A percentile compares a stretch with the other conserved stretches of the same genome.
These are phyloP conservation scores for Pteruthius melanotis DNA, from an alignment of 2,113 vertebrate species.

Conservation along the genomic window DNA sequence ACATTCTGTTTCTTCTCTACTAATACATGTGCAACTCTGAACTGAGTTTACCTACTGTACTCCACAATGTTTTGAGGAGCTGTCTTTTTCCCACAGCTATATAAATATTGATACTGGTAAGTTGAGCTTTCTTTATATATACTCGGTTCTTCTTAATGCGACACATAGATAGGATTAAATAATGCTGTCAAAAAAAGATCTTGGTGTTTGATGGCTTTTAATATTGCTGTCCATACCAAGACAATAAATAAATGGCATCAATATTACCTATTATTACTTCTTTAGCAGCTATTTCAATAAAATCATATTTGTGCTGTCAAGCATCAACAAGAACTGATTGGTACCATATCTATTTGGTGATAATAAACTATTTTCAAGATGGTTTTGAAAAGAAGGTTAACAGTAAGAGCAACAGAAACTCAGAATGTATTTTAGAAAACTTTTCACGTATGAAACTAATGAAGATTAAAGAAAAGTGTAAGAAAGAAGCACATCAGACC, in stretches of 20 bases:
- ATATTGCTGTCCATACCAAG: conserved; percentile 47
- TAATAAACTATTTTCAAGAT: conserved; percentile 22
- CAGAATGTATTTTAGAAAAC: conserved; percentile 19
- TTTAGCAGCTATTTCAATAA: conserved; percentile 59
- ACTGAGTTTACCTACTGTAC: not conserved
- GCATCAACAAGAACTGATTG: conserved; percentile 30
- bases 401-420: not conserved
- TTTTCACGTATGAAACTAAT: not conserved
- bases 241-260: conserved; percentile 61
- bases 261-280: conserved; percentile 48
- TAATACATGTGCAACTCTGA: not conserved
- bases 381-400: conserved; percentile 24
- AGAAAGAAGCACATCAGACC: not conserved
- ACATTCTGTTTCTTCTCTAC: not conserved
- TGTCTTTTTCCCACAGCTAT: not conserved
- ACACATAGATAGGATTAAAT: conserved; percentile 53
- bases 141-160: conserved; percentile 31
- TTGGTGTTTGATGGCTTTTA: conserved; percentile 62
- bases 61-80: not conserved
- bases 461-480: conserved; percentile 22
- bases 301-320: conserved; percentile 36
- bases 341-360: not conserved
- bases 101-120: conserved; percentile 34
- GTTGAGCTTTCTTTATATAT: conserved; percentile 32
- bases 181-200: conserved; percentile 43